phyloP scores from a whole-genome alignment of 2,113 vertebrate species.

The Bombycilla garrulus region DNA sequence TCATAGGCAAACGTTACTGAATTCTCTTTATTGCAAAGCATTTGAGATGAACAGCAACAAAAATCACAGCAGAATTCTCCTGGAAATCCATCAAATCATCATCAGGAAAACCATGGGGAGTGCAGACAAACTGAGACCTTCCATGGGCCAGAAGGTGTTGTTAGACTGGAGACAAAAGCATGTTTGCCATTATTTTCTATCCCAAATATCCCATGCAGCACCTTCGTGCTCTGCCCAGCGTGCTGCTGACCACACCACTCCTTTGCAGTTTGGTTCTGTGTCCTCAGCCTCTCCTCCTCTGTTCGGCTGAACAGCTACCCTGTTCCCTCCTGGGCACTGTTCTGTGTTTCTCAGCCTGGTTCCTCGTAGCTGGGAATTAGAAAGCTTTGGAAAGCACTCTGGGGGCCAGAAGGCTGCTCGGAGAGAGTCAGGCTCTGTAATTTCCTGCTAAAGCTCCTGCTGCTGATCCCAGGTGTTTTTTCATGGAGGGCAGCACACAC shows the following conservation, averaged over 20 bases:
- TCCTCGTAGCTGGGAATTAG: neutral
- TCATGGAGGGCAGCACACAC: neutral
- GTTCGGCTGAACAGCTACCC: neutral
- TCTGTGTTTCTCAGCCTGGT: neutral
- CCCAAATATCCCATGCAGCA: neutral
- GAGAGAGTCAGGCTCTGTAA: neutral
- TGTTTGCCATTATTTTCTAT: neutral
- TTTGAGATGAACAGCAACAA: neutral
- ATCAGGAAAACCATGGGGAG: neutral
- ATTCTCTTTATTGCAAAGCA: neutral
- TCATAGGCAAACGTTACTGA: neutral
- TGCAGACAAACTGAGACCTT: neutral
- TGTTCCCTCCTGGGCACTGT: neutral
- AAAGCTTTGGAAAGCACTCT: neutral
- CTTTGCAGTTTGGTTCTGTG: neutral
- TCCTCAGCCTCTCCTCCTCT: neutral
- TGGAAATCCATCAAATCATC: neutral
- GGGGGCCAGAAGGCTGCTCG: neutral
- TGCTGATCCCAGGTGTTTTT: neutral
- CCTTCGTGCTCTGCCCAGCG: neutral
- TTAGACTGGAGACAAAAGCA: neutral
- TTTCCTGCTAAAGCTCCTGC: neutral
- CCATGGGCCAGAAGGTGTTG: neutral
- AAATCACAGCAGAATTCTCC: neutral
- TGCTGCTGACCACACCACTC: neutral